Conservation (phyloP, 2,797 vertebrate genomes). For the Orestias chungarensis region DNA sequence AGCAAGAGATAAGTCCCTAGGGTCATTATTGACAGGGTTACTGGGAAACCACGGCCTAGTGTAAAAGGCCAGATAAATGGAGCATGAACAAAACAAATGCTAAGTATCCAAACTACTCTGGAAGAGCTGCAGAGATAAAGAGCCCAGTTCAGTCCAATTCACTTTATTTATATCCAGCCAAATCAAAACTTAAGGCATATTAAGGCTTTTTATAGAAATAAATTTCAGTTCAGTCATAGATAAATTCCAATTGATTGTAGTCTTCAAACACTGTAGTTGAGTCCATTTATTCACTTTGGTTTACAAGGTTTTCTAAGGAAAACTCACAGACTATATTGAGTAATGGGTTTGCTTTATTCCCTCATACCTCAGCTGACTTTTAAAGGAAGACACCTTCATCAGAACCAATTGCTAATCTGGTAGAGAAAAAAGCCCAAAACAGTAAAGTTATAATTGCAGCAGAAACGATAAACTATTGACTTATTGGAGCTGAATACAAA, state of each 20-base stretch:
- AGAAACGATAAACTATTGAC: background rate
- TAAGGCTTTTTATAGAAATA: background rate
- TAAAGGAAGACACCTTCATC: background rate
- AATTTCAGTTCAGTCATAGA: background rate
- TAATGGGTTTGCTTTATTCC: background rate
- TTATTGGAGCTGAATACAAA: background rate
- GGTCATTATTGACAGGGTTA: constrained; percentile 16
- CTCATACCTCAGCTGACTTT: background rate
- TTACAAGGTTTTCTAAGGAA: background rate
- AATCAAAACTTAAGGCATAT: background rate
- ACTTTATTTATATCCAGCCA: background rate
- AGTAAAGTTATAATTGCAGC: background rate
- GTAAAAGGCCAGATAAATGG: background rate
- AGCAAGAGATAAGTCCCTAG: constrained; percentile 23
- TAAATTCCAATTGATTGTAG: background rate
- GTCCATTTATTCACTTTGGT: background rate
- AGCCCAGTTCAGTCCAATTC: background rate
- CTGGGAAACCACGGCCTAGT: background rate
- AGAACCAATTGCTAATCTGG: background rate
- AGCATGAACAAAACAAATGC: background rate
- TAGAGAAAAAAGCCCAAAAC: background rate
- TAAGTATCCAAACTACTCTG: background rate
- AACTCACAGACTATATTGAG: no score
- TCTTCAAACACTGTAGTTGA: background rate
- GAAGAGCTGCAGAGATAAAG: background rate